A percentile compares a stretch with the other conserved stretches of the same genome.
Conservation (phyloP, 2,797 vertebrate species). For the Periophthalmus magnuspinnatus region DNA sequence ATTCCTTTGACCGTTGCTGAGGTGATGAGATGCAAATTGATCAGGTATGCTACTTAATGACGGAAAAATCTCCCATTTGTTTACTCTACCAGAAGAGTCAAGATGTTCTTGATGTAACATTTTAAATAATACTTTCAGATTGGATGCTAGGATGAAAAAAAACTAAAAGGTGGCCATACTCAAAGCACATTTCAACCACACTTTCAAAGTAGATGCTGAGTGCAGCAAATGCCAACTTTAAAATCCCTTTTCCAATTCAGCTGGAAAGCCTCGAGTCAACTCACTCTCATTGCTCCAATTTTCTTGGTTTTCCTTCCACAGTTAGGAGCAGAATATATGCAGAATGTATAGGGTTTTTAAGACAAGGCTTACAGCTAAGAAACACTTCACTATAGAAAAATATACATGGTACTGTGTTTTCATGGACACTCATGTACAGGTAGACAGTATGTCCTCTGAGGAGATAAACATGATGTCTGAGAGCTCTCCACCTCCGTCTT, state of each 20-base stretch:
- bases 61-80: neutral
- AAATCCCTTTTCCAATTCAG: constrained; percentile 44
- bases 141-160: neutral
- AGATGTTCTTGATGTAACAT: neutral
- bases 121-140: neutral
- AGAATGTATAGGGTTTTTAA: neutral
- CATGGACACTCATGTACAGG: constrained; percentile 48
- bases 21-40: neutral
- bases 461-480: constrained; percentile 31
- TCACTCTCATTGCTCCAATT: constrained; percentile 34
- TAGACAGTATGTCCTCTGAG: constrained; percentile 28
- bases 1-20: neutral
- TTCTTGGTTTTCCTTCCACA: constrained; percentile 7
- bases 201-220: constrained; percentile 29
- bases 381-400: neutral
- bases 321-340: neutral
- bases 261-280: constrained; percentile 51
- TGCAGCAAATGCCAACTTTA: constrained; percentile 18
- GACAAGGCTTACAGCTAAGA: neutral
- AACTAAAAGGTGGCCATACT: constrained; percentile 11
- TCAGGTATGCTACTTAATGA: neutral
- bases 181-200: constrained; percentile 12
- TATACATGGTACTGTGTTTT: constrained; percentile 20
- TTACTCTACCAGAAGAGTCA: neutral
- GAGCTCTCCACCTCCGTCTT: constrained; percentile 19